phyloP scores from a whole-genome alignment of 2,888 invertebrate species.

The Entomobrya multifasciata region DNA sequence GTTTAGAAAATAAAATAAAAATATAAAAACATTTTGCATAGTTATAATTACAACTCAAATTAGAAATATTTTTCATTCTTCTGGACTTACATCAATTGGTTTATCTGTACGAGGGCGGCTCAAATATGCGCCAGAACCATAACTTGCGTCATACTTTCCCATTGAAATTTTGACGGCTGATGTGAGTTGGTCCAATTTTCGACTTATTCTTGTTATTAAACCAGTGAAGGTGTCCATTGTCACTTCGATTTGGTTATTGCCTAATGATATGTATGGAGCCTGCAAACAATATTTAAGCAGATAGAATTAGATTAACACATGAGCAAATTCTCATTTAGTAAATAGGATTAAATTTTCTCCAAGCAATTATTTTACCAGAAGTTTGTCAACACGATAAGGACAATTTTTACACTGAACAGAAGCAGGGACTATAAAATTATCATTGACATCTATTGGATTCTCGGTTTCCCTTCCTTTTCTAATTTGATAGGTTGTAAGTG shows the following conservation, averaged over 20 bases:
- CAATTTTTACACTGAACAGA: conserved; percentile 55
- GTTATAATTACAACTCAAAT: no score
- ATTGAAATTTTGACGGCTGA: conserved; percentile 23
- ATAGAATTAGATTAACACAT: neutral
- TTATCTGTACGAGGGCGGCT: conserved; percentile 20
- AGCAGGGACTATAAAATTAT: conserved; percentile 17
- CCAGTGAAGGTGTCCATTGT: conserved; percentile 37
- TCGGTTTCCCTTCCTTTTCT: conserved; percentile 42
- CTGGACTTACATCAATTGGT: conserved; percentile 32
- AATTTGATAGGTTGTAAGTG: conserved; percentile 85
- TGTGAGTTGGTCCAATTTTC: conserved; percentile 11
- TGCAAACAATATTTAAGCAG: neutral
- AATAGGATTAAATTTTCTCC: neutral
- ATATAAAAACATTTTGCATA: no score
- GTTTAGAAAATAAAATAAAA: neutral
- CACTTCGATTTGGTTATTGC: conserved; percentile 42
- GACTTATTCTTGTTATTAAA: conserved; percentile 28
- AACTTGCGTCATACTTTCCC: conserved; percentile 53
- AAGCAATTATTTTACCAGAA: conserved; percentile 42
- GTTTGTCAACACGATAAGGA: conserved; percentile 46
- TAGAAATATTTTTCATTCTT: no score
- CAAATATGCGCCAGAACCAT: conserved; percentile 60
- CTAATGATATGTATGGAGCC: conserved; percentile 43
- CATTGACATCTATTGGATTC: neutral
- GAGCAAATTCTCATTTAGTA: no score